Base-by-base conservation (phyloP, 1,140 invertebrate species). In the Acromyrmex charruanus region DNA sequence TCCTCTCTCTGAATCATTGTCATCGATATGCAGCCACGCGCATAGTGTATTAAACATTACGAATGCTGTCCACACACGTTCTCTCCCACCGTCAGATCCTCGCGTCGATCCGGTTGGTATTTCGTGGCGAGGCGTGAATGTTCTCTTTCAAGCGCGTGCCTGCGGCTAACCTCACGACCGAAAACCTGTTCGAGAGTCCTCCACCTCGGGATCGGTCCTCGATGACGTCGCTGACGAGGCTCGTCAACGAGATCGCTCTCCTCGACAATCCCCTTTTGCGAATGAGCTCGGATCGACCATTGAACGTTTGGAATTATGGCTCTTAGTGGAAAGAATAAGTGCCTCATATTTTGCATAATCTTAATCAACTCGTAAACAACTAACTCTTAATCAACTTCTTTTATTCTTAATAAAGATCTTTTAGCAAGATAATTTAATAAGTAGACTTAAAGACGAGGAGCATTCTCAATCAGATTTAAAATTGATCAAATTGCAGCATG, bases 101-200 rank as follows among this genome's bases (percentile, higher is more conserved):
- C 55, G 51, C 16, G 14, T 63, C 58, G 84, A 87, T 87, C 12
- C 59, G 84, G 79, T 87, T 28, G 77, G 79, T 89, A 91, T 89
- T 89, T 91, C 80, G 69, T 89, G 79, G 72, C 68, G 55, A 87
- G 87, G 84, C 89, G 87, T 87, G 90, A 90, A 90, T 82, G 74
- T 77, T 88, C 82, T 88, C 87, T 77, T 53, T 28, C 61, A 59
- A 61, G 77, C 86, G 87, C 81, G 89, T 86, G 89, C 89, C 87
- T 88, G 89, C 86, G 88, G 89, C 86, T 88, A 90, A 88, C 88
- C 89, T 90, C 86, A 79, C 65, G 81, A 69, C 58, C 81, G 51
- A 90, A 90, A 90, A 90, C 89, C 89, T 90, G 89, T 90, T 90
- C 89, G 53, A 31, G 49, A 59, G 74, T 12, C n/a, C 44, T 39